Evolutionary conservation across 2,113 vertebrate genomes (phyloP).

Genomic region (Siphamia tubifer): DNA sequence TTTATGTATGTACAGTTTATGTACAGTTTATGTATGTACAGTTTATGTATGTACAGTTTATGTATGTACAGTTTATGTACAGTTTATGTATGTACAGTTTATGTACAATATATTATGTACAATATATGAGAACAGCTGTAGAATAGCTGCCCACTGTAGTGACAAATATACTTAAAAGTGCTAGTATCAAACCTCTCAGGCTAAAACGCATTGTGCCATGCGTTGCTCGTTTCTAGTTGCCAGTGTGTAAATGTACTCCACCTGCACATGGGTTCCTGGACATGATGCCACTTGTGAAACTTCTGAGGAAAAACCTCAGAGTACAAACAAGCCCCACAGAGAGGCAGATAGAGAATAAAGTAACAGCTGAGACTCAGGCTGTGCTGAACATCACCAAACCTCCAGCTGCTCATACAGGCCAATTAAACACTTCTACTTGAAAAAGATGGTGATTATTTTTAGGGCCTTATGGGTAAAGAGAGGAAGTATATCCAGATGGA

Average conservation of each 20-base stretch:
- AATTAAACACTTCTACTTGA: conserved; percentile 81
- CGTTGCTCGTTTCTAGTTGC: conserved; percentile 33
- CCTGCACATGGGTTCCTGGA: conserved; percentile 71
- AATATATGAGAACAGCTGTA: too few species aligned
- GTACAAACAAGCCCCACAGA: conserved; percentile 61
- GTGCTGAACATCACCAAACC: conserved; percentile 75
- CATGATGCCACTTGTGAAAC: conserved; percentile 52
- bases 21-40: too few species aligned
- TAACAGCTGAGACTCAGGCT: conserved; percentile 78
- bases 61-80: too few species aligned
- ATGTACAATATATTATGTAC: too few species aligned
- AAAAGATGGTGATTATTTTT: conserved; percentile 81
- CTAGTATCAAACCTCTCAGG: conserved; percentile 8
- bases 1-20: too few species aligned
- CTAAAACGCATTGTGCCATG: neutral
- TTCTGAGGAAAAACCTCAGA: conserved; percentile 57
- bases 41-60: too few species aligned
- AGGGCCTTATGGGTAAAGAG: conserved; percentile 77
- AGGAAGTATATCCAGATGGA: conserved; percentile 81
- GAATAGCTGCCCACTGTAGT: too few species aligned
- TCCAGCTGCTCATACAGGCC: conserved; percentile 79
- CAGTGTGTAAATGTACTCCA: conserved; percentile 41
- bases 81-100: too few species aligned
- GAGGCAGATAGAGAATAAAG: conserved; percentile 74
- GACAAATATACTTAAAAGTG: too few species aligned